Base-by-base conservation (phyloP, 2,888 invertebrate genomes). In the Agriopis marginaria region DNA sequence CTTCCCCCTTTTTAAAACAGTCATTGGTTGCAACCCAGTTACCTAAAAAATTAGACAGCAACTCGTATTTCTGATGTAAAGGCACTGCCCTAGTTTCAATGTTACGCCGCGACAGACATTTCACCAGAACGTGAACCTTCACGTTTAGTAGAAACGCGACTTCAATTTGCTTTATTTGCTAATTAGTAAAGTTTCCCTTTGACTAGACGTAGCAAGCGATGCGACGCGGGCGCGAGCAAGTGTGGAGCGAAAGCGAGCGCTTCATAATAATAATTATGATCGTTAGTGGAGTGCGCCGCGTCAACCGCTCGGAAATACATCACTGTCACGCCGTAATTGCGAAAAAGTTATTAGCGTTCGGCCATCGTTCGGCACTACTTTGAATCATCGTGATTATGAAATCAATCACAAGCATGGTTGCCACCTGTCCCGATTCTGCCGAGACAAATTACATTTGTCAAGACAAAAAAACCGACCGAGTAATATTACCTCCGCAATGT, bases 181-280 rank as follows among this genome's bases (percentile, higher is more conserved):
- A 90, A 91, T 91, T 91, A 90, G 87, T 82, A 86, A 90, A 90
- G 89, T 90, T 90, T 84, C 81, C 76, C 87, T 88, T 89, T 89
- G 89, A 88, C 81, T 82, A 80, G 80, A 78, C 71, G 66, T 70
- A 54, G 71, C 68, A 60, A 71, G 64, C 49, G 66, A 66, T 68
- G 71, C 58, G 63, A 63, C 61, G 63, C 62, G 51, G 47, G 55
- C 50, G 40, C 50, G 65, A 70, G 73, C 75, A 78, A 78, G 74
- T 77, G 75, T 74, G 74, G 74, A 75, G 78, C 77, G 73, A 78
- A 79, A 65, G 68, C 63, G 56, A 70, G 53, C 63, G 58, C 85
- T 86, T 86, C 83, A 86, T 85, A 85, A 87, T 85, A 85, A 87
- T 88, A 87, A 87, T 85, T 84, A 84, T 82, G 79, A 82, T 84